A percentile compares a stretch with the other conserved stretches of the same genome.
Conservation (phyloP, 2,888 invertebrate genomes). For the Agrotis puta region DNA sequence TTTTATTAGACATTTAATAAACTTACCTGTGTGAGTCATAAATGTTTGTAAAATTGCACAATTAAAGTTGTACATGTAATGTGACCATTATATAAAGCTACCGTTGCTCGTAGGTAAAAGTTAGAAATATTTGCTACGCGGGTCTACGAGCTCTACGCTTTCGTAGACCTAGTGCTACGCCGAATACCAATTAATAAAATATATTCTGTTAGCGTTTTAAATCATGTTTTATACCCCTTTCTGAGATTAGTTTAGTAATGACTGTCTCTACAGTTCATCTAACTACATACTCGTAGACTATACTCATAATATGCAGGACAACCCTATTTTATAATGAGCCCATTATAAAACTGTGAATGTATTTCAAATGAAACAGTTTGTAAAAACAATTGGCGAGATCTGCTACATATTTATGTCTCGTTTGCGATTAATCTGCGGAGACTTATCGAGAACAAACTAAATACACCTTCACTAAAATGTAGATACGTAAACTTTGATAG, state of each 20-base stretch:
- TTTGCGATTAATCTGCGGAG: constrained; percentile 77
- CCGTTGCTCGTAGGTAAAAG: background rate
- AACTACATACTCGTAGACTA: no score
- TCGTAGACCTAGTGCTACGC: constrained; percentile 28
- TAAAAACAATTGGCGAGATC: constrained; percentile 69
- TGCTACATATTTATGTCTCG: constrained; percentile 76
- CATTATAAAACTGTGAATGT: constrained; percentile 69
- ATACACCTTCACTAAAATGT: constrained; percentile 72
- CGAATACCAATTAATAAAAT: background rate
- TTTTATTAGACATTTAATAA: background rate
- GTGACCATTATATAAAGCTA: no score
- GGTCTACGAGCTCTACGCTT: constrained; percentile 1
- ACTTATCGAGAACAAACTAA: constrained; percentile 71
- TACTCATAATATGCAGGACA: constrained; percentile 2
- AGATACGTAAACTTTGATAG: constrained; percentile 50
- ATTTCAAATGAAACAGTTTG: constrained; percentile 71
- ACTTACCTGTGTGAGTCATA: background rate
- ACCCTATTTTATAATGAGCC: constrained; percentile 52
- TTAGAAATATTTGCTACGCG: constrained; percentile 1
- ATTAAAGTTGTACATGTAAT: background rate
- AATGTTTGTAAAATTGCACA: background rate
- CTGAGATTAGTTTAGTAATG: background rate
- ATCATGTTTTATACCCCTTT: background rate
- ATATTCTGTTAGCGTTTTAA: background rate
- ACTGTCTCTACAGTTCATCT: background rate